Base-by-base conservation (phyloP, 2,888 invertebrate species). In the Alloplasta piceator region DNA sequence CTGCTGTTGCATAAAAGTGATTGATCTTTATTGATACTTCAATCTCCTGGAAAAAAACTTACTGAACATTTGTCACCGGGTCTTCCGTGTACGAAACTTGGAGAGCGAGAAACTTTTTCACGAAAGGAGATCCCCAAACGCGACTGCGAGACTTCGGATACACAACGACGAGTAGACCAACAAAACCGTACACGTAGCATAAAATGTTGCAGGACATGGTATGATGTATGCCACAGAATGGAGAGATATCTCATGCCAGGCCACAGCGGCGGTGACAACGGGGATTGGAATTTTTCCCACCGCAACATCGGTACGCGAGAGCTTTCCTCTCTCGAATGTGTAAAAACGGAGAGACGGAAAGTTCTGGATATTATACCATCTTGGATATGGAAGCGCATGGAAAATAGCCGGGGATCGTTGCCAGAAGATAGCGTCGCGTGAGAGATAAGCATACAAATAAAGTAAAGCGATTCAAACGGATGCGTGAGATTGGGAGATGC, bases 271-370 rank as follows among this genome's bases (percentile, higher is more conserved):
- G 56, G 68, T 74, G 70, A 74, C 70, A 79, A 58, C 79, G 70
- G 56, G 79, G 75, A 79, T 79, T 79, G 79, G 75, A 79, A 79
- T 75, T 79, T 79, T 71, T 60, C 46, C 78, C 75, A 79, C 70
- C 70, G 66, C 79, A 79, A 79, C 68, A 75, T 4, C 26, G 26
- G 26, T 26, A 26, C 26, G 41, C 26, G 41, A 46, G 61, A 67
- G 55, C 52, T 52, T 55, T 26, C 12, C 41, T 50, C 50, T 63
- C 50, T 67, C 38, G 50, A 66, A 70, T 79, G 70, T 70, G 72
- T 55, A 70, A 56, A 64, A 70, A 70, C 68, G 67, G 43, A 16
- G 43, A 16, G 39, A 16, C 61, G 36, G 16, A 41, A 41, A 60
- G 58, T 50, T 61, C 60, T 71, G 60, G 60, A 70, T 50, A 61